Evolutionary conservation across 1,140 invertebrate genomes (phyloP).

Genomic region (Anastrepha ludens): DNA sequence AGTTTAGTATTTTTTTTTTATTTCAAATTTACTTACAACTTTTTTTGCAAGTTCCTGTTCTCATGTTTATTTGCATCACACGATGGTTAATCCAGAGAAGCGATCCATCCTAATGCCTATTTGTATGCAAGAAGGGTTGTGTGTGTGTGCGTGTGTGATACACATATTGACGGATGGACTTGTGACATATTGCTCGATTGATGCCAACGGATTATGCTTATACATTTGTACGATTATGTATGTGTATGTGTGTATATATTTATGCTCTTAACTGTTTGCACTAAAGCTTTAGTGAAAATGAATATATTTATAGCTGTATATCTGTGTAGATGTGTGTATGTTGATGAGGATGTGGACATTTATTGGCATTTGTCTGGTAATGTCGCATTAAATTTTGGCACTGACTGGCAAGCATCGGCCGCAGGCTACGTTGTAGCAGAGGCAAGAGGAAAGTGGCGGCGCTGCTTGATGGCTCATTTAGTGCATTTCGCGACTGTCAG

Average conservation of each 20-base stretch:
- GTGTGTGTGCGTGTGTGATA: not conserved
- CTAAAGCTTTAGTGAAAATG: slow-evolving; percentile 27
- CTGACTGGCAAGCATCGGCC: not conserved
- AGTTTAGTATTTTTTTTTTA: too few relatives aligned
- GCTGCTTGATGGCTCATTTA: slow-evolving; percentile 43
- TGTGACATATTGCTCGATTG: slow-evolving; percentile 65
- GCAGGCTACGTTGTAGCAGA: not conserved
- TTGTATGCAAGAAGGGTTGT: not conserved
- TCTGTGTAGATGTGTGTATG: not conserved
- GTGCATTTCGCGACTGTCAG: slow-evolving; percentile 46
- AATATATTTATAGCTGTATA: slow-evolving; percentile 6
- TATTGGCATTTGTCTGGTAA: slow-evolving; percentile 52
- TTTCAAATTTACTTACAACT: too few relatives aligned
- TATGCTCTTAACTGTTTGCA: slow-evolving; percentile 12
- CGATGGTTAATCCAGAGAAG: not conserved
- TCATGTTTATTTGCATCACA: too few relatives aligned
- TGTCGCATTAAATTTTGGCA: slow-evolving; percentile 49
- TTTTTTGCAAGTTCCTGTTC: too few relatives aligned
- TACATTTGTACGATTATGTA: not conserved
- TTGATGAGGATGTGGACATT: slow-evolving; percentile 34
- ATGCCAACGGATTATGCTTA: slow-evolving; percentile 57
- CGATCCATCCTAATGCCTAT: not conserved
- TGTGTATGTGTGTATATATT: not conserved
- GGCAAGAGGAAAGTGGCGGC: not conserved
- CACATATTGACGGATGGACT: slow-evolving; percentile 70